A percentile compares a stretch with the other conserved stretches of the same genome.
These are phyloP conservation scores for Amphipyra tragopoginis DNA, from an alignment of 2,888 invertebrate genomes.

Conservation along the genomic window DNA sequence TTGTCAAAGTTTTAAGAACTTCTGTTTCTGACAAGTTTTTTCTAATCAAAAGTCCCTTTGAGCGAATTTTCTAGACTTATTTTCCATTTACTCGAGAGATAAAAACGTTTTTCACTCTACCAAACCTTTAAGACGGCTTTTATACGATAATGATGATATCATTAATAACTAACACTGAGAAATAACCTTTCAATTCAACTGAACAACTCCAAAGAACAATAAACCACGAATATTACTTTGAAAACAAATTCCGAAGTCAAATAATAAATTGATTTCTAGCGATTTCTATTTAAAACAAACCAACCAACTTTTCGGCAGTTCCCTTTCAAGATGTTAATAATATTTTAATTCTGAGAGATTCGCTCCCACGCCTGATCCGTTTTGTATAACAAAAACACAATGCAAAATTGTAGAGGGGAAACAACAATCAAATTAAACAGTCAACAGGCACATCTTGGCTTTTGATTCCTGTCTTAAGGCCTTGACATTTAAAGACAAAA, in stretches of 20 bases:
- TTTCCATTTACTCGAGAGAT: background rate
- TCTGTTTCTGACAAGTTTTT: constrained; percentile 18
- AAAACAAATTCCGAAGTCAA: constrained; percentile 8
- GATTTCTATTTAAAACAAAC: background rate
- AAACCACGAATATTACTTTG: constrained; percentile 18
- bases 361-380: constrained; percentile 4
- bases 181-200: background rate
- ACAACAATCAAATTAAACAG: constrained; percentile 19
- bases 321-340: background rate
- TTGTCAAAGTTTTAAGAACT: background rate
- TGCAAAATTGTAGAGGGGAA: constrained; percentile 20
- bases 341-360: background rate
- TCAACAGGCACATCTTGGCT: constrained; percentile 4
- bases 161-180: too few relatives aligned
- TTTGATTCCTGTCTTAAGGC: background rate
- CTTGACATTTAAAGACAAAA: constrained; percentile 30
- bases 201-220: constrained; percentile 15
- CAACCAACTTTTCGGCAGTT: constrained; percentile 1
- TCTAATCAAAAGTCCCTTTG: background rate
- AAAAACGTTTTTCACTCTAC: too few relatives aligned
- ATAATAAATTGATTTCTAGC: constrained; percentile 21
- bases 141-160: too few relatives aligned
- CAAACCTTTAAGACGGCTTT: too few relatives aligned
- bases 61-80: background rate
- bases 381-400: constrained; percentile 18